Base-by-base conservation (phyloP, 35 echinoderm and acorn worm species). In the Heliocidaris tuberculata region DNA sequence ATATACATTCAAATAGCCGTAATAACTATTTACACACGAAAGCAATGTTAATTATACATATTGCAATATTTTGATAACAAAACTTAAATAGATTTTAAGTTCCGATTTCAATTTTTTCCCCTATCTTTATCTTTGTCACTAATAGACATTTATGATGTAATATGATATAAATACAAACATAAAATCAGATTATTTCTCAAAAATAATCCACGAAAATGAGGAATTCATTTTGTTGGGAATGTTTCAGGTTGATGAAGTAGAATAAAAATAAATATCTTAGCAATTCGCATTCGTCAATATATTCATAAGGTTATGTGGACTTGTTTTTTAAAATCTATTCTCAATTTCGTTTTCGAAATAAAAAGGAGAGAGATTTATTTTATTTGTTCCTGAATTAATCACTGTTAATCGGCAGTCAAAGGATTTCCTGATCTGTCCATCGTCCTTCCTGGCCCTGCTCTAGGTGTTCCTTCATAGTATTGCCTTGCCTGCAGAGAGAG, bases 361-460 rank as follows among this genome's bases (percentile, higher is more conserved):
- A n/a, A 78, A 78, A 42, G 35, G 35, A 42, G 27, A 27, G 65
- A 56, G 52, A 13, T 56, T 56, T 56, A 78, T 78, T n/a, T 78
- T 19, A 78, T 78, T 78, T 78, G 65, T n/a, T 78, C 65, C 65
- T 78, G 65, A 78, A 78, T 32, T 4, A 89, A n/a, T n/a, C 87
- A 13, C 87, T 32, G 87, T 89, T 89, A 89, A 89, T 89, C 47
- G 11, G 31, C 87, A 35, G 87, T 89, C 87, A 89, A 48, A 2
- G 31, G 87, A 13, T 19, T 48, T 89, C 87, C 87, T 47, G 11
- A 6, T 19, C 87, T 89, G 5, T 89, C 87, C 87, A 89, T 6
- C 16, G 87, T 47, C 47, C 87, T 89, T 0, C 11, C 47, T 89
- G 47, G 15, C 15, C 12, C 15, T 17, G 9, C 47, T n/a, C 87